phyloP scores from a whole-genome alignment of 2,888 invertebrate genomes.

The Glomeris marginata region DNA sequence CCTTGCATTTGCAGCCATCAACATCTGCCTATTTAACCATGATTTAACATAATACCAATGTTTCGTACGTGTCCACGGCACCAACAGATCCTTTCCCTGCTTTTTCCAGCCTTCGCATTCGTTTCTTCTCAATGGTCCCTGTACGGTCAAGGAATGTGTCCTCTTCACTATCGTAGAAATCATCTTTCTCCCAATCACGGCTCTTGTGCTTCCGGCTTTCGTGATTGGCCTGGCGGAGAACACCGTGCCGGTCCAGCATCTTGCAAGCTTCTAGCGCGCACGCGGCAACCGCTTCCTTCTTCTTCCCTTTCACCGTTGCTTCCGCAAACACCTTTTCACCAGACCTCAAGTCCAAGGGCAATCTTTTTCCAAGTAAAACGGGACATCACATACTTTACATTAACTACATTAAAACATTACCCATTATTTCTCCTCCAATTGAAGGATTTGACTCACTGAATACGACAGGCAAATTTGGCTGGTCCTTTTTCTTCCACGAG shows the following conservation, averaged over 20 bases:
- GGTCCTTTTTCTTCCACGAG: constrained; percentile 70
- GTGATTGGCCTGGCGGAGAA: constrained; percentile 71
- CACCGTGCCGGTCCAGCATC: constrained; percentile 70
- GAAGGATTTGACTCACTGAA: constrained; percentile 30
- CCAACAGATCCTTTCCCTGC: constrained; percentile 36
- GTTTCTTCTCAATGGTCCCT: constrained; percentile 75
- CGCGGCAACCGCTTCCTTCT: constrained; percentile 82
- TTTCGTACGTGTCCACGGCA: constrained; percentile 39
- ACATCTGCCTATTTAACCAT: neutral
- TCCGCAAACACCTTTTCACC: constrained; percentile 69
- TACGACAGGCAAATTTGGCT: constrained; percentile 69
- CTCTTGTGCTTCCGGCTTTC: constrained; percentile 66
- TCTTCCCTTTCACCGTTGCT: constrained; percentile 74
- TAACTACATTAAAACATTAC: neutral
- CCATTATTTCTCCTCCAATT: neutral
- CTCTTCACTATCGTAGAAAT: constrained; percentile 87
- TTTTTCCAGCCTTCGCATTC: constrained; percentile 54
- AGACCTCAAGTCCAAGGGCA: constrained; percentile 36
- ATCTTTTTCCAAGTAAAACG: neutral
- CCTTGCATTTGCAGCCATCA: neutral
- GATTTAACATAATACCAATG: constrained; percentile 22
- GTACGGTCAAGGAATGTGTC: constrained; percentile 92
- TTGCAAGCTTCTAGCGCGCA: constrained; percentile 92
- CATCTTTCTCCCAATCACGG: constrained; percentile 62
- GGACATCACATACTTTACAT: neutral